A percentile compares a stretch with the other conserved stretches of the same genome.
These are phyloP conservation scores for Pseudomyrmex dendroicus DNA, from an alignment of 1,140 invertebrate genomes.

Conservation along the genomic window DNA sequence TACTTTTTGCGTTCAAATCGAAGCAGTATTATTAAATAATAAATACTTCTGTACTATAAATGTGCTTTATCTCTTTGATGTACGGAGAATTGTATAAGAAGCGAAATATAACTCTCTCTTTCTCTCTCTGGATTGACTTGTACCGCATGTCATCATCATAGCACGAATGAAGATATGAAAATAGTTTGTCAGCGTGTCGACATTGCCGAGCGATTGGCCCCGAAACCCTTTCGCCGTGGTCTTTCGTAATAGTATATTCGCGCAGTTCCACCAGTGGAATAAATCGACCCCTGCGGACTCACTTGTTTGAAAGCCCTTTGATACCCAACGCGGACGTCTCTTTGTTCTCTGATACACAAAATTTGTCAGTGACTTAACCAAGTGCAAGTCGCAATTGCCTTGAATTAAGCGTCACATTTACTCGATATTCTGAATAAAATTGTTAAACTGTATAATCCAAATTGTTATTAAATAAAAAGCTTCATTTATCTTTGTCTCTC, in stretches of 20 bases:
- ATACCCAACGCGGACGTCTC: conserved; percentile 51
- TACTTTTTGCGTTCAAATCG: not conserved
- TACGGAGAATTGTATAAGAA: not conserved
- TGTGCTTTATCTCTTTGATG: not conserved
- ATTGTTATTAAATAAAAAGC: not conserved
- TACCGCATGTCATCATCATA: conserved; percentile 9
- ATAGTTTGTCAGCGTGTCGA: conserved; percentile 36
- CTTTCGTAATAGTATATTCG: conserved; percentile 68
- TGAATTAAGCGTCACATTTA: not conserved
- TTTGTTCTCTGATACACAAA: conserved; percentile 74
- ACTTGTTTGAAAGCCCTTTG: conserved; percentile 69
- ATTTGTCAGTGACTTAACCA: conserved; percentile 71
- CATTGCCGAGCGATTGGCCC: conserved; percentile 35
- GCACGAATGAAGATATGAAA: conserved; percentile 26
- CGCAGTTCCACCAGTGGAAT: conserved; percentile 66
- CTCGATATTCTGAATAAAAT: not conserved
- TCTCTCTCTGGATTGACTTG: not conserved
- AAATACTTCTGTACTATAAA: not conserved
- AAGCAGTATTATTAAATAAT: not conserved
- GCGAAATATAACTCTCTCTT: not conserved
- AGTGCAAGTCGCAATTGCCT: not conserved
- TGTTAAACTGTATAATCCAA: not conserved
- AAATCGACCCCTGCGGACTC: conserved; percentile 72
- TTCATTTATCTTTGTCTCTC: not conserved
- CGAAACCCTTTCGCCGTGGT: conserved; percentile 53